A percentile compares a stretch with the other conserved stretches of the same genome.
phyloP scores from a whole-genome alignment of 2,888 invertebrate species.

The Brenthis daphne region DNA sequence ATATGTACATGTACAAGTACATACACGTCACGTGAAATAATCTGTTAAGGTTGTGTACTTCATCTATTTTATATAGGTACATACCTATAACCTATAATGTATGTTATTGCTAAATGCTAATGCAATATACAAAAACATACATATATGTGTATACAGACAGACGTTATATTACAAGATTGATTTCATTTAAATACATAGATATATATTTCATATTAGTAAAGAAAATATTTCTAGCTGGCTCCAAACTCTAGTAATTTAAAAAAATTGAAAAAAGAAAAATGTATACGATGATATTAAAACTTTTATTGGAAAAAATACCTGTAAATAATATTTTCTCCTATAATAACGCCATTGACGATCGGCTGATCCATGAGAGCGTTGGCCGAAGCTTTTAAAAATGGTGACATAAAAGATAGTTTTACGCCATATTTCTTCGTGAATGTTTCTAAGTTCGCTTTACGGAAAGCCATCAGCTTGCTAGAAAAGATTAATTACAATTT shows the following conservation, averaged over 20 bases:
- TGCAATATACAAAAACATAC: no score
- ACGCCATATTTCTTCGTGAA: slow-evolving; percentile 97
- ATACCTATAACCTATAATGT: no score
- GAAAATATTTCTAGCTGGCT: no score
- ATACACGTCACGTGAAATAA: no score
- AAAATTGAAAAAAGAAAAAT: not conserved
- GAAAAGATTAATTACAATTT: not conserved
- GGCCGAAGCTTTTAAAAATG: slow-evolving; percentile 96
- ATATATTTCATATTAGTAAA: no score
- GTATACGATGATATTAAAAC: not conserved
- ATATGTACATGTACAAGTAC: no score
- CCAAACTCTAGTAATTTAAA: not conserved
- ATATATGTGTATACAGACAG: no score
- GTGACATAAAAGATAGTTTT: slow-evolving; percentile 99
- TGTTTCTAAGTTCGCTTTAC: slow-evolving; percentile 93
- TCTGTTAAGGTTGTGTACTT: no score
- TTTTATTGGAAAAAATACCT: slow-evolving; percentile 48
- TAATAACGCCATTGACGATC: slow-evolving; percentile 97
- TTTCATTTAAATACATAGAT: no score
- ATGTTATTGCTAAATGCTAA: no score
- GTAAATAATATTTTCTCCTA: slow-evolving; percentile 89
- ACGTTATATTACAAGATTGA: no score
- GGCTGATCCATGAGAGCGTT: slow-evolving; percentile 98
- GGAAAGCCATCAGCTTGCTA: slow-evolving; percentile 94
- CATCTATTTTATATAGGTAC: no score